These are phyloP conservation scores for Gopherus evgoodei DNA, from an alignment of 2,113 vertebrate species.

Conservation along the genomic window DNA sequence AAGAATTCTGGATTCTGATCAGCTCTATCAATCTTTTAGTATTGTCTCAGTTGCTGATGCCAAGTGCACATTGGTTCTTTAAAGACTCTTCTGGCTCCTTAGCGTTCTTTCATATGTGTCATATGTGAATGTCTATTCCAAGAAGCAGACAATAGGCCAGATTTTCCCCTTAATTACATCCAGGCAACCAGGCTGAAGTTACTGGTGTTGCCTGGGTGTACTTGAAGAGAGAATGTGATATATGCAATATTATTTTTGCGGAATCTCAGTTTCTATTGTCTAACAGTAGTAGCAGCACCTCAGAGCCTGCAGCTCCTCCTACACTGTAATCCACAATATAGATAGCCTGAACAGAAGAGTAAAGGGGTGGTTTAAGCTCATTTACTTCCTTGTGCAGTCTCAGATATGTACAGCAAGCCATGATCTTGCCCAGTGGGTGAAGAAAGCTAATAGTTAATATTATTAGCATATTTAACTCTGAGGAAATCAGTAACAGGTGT, in stretches of 20 bases:
- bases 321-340: fast-evolving
- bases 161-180: background rate
- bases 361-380: fast-evolving
- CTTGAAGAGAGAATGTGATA: background rate
- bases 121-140: background rate
- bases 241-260: fast-evolving
- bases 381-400: fast-evolving
- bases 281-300: background rate
- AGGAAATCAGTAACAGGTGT: background rate
- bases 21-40: background rate
- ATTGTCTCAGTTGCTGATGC: no score
- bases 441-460: no score
- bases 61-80: background rate
- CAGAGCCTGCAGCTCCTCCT: fast-evolving
- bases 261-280: background rate
- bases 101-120: fast-evolving
- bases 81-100: background rate
- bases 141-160: background rate
- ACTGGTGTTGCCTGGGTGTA: background rate
- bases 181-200: background rate
- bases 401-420: fast-evolving
- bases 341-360: fast-evolving
- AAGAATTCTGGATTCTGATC: background rate
- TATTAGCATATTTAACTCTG: fast-evolving
- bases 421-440: background rate